These are phyloP conservation scores for Meloidogyne exigua DNA, from an alignment of 1,140 invertebrate genomes.

Conservation along the genomic window DNA sequence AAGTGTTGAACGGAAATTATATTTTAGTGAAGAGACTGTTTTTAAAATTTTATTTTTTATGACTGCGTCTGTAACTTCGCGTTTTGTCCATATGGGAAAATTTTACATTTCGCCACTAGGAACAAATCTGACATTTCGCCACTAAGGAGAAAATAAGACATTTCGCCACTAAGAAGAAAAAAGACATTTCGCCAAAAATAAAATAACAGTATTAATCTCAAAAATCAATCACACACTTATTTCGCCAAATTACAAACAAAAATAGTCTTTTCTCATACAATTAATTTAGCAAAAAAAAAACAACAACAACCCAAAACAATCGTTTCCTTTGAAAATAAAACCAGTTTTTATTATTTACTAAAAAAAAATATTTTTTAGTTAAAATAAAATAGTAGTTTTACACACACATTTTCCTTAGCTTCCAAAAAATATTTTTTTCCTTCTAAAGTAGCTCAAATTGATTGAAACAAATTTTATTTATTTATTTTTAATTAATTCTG, in stretches of 20 bases:
- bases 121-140: too few species aligned
- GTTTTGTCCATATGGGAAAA: too few species aligned
- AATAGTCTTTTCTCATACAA: not conserved
- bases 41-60: too few species aligned
- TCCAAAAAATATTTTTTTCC: too few species aligned
- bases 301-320: not conserved
- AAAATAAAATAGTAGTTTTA: too few species aligned
- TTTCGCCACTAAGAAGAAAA: not conserved
- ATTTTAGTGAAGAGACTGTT: not conserved
- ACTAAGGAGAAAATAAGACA: not conserved
- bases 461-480: too few species aligned
- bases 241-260: not conserved
- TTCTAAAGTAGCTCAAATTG: too few species aligned
- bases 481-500: too few species aligned
- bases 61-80: too few species aligned
- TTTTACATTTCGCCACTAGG: too few species aligned
- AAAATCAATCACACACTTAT: not conserved
- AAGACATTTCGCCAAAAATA: not conserved
- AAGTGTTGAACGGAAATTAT: not conserved
- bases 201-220: not conserved
- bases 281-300: not conserved
- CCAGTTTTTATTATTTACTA: not conserved
- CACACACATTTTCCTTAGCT: too few species aligned
- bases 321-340: not conserved
- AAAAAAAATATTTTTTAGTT: not conserved